Conservation (phyloP, 2,888 invertebrate species). For the Lithophane socia region DNA sequence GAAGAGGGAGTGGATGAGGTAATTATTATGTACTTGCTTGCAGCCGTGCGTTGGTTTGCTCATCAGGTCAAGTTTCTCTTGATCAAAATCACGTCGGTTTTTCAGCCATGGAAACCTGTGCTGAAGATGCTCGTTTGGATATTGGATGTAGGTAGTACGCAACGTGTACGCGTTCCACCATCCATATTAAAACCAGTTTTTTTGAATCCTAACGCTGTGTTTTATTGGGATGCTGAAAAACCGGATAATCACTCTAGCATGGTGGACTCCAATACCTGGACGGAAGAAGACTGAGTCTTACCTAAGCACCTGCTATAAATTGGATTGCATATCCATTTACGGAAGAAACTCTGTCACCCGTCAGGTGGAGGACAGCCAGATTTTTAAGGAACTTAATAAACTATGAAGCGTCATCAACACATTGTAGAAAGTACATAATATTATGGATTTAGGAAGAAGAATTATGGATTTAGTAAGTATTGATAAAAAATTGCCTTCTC, state of each 20-base stretch:
- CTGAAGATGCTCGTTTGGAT: too few relatives aligned
- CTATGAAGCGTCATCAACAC: not conserved
- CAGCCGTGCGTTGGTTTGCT: not conserved
- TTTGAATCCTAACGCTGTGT: not conserved
- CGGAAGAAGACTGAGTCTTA: not conserved
- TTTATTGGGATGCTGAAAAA: not conserved
- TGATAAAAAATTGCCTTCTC: conserved; percentile 40
- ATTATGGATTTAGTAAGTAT: not conserved
- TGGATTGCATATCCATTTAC: too few relatives aligned
- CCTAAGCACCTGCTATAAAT: too few relatives aligned
- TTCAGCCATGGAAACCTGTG: too few relatives aligned
- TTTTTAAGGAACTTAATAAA: not conserved
- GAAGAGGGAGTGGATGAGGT: conserved; percentile 31
- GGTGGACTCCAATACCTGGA: too few relatives aligned
- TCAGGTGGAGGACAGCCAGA: too few relatives aligned
- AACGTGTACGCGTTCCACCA: not conserved
- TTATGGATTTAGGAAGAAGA: too few relatives aligned
- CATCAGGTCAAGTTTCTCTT: not conserved
- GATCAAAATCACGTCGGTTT: not conserved
- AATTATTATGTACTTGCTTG: conserved; percentile 30
- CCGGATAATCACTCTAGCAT: not conserved
- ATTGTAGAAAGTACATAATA: not conserved
- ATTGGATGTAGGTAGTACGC: not conserved
- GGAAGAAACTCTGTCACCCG: not conserved
- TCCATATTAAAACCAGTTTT: not conserved